phyloP scores from a whole-genome alignment of 2,797 vertebrate species.

The Syngnathus rostellatus region DNA sequence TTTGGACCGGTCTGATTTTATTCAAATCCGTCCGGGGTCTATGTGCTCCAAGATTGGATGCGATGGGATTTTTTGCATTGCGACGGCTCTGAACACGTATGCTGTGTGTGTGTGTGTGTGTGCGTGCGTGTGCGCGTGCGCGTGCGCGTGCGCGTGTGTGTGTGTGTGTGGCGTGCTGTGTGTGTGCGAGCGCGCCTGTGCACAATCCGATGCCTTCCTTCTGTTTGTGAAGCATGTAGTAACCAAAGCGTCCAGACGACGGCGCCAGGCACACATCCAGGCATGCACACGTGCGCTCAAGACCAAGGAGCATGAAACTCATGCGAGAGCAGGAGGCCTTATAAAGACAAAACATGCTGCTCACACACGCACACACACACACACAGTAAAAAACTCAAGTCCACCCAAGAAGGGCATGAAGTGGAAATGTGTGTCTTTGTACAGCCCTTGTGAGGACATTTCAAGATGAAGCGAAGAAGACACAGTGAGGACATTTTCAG shows the following conservation, averaged over 20 bases:
- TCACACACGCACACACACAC: not conserved
- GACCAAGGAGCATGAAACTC: not conserved
- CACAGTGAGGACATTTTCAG: not conserved
- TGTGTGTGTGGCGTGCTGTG: too few species aligned
- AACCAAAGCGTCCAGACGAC: not conserved
- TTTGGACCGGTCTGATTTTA: too few species aligned
- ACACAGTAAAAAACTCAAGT: conserved; percentile 3
- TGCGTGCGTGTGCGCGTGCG: too few species aligned
- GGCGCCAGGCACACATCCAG: not conserved
- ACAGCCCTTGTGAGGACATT: not conserved
- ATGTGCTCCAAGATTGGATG: too few species aligned
- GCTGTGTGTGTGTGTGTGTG: too few species aligned
- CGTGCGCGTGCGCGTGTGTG: too few species aligned
- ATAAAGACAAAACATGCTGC: conserved; percentile 8
- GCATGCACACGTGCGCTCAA: not conserved
- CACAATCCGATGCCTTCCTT: too few species aligned
- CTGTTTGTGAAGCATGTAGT: not conserved
- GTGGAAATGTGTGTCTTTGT: not conserved
- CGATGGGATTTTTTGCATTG: too few species aligned
- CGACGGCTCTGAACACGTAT: too few species aligned
- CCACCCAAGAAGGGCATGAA: conserved; percentile 5
- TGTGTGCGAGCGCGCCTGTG: too few species aligned
- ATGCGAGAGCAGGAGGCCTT: not conserved
- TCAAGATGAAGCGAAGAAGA: not conserved
- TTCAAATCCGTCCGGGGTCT: too few species aligned